phyloP scores from a whole-genome alignment of 2,797 vertebrate genomes.

The Furcifer pardalis region DNA sequence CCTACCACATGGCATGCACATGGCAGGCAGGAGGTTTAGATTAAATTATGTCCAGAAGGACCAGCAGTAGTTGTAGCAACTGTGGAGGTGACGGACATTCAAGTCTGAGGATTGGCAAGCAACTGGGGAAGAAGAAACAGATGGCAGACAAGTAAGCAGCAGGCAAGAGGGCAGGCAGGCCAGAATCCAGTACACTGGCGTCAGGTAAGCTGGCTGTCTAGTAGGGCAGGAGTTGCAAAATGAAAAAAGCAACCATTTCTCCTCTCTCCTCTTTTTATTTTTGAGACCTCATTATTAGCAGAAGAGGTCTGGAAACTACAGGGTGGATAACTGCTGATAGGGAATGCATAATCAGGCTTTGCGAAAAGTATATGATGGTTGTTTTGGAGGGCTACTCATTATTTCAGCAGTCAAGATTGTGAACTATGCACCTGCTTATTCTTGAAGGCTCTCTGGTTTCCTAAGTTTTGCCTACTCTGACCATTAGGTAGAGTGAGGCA shows the following conservation, averaged over 20 bases:
- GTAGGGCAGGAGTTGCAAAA: not conserved
- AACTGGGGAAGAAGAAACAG: not conserved
- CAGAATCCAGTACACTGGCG: not conserved
- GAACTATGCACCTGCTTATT: not conserved
- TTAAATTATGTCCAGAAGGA: slow-evolving; percentile 1
- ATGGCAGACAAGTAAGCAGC: not conserved
- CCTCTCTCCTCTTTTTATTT: not conserved
- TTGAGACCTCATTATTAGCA: not conserved
- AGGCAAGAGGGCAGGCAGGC: not conserved
- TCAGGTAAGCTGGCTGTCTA: not conserved
- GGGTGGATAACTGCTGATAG: not conserved
- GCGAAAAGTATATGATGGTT: not conserved
- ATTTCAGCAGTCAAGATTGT: not conserved
- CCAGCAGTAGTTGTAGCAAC: not conserved
- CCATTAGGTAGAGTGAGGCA: not conserved
- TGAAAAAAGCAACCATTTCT: not conserved
- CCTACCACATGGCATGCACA: not conserved
- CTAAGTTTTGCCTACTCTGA: not conserved
- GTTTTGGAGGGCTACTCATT: not conserved
- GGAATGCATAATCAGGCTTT: not conserved
- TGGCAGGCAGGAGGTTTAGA: not conserved
- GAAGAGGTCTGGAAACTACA: not conserved
- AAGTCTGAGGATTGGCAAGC: slow-evolving; percentile 1
- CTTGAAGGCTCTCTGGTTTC: not conserved
- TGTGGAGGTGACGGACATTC: not conserved